Conservation (phyloP, 1,140 invertebrate species). For the Bombus waltoni region DNA sequence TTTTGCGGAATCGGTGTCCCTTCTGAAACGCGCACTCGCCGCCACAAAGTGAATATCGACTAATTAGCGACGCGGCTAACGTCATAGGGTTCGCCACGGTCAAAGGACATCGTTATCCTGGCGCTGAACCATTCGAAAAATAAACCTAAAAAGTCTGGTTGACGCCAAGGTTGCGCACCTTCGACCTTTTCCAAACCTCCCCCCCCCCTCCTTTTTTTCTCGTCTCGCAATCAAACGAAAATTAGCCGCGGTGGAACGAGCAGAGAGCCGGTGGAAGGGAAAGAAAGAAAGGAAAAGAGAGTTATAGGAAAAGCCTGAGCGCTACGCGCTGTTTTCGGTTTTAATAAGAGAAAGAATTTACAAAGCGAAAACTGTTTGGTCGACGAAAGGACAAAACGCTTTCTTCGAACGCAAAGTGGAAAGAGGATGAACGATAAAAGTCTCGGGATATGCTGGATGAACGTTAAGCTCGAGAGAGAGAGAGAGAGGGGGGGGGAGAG, state of each 20-base stretch:
- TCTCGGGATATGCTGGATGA: conserved; percentile 16
- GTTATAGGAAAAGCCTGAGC: conserved; percentile 23
- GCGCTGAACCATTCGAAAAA: conserved; percentile 33
- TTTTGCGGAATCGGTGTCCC: conserved; percentile 44
- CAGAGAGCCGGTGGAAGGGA: conserved; percentile 24
- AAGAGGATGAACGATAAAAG: neutral
- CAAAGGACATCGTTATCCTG: conserved; percentile 66
- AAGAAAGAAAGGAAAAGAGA: conserved; percentile 40
- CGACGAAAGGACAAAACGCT: conserved; percentile 14
- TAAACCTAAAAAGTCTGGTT: conserved; percentile 12
- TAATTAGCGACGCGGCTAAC: conserved; percentile 62
- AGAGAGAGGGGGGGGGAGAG: neutral
- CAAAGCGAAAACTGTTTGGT: conserved; percentile 22
- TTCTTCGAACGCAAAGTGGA: conserved; percentile 14
- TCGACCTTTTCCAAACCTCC: conserved; percentile 34
- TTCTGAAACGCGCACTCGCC: conserved; percentile 10
- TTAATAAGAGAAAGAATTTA: conserved; percentile 53
- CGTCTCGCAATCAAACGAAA: conserved; percentile 71
- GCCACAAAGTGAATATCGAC: conserved; percentile 64
- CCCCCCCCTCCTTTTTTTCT: neutral
- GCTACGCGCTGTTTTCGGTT: conserved; percentile 34
- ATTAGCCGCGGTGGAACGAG: conserved; percentile 63
- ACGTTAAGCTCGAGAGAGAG: neutral
- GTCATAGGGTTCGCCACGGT: conserved; percentile 45
- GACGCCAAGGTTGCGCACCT: conserved; percentile 29